Evolutionary conservation across 2,888 invertebrate genomes (phyloP), one percentile per base, ranked within the genome.

Genomic region (Physocephala rufipes): DNA sequence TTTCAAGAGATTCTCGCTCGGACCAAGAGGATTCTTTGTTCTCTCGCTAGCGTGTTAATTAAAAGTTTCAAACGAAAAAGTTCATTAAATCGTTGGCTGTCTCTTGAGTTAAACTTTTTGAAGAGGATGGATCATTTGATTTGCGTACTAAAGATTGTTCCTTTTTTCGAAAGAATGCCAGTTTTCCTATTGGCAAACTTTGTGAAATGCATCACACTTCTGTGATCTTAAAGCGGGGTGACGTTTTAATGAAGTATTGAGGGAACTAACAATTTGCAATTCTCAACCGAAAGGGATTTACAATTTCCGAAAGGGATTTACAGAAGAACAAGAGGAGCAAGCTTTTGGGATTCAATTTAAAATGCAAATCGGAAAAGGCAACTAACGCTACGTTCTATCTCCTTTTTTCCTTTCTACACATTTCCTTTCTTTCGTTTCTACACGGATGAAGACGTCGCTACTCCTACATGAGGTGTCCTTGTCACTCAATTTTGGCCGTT

Each of bases 281-380:
- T 36, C n/a, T n/a, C n/a, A n/a, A n/a, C n/a, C n/a, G n/a, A n/a
- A n/a, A n/a, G n/a, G n/a, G n/a, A n/a, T 36, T 36, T 4, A 7
- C 36, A 36, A 36, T 36, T 36, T 36, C 9, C 36, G 36, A n/a
- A n/a, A n/a, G n/a, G n/a, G n/a, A n/a, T n/a, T n/a, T n/a, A n/a
- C 36, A 36, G 36, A 9, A 36, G 36, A 36, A 4, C 36, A 36
- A 9, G 9, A 36, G 5, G 16, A 16, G 26, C 7, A 24, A 19
- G 19, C 12, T 21, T n/a, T 5, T n/a, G 53, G 9, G 64, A 72
- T 72, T 68, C 71, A 43, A 76, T 77, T 74, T 74, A 72, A 73
- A 71, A 75, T 76, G 74, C 75, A 77, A 77, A 77, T 74, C 73
- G 74, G 74, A 76, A 76, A 76, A 74, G 74, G 76, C 72, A 75